A percentile compares a stretch with the other conserved stretches of the same genome.
Conservation (phyloP, 2,113 vertebrate genomes). For the Equus quagga region DNA sequence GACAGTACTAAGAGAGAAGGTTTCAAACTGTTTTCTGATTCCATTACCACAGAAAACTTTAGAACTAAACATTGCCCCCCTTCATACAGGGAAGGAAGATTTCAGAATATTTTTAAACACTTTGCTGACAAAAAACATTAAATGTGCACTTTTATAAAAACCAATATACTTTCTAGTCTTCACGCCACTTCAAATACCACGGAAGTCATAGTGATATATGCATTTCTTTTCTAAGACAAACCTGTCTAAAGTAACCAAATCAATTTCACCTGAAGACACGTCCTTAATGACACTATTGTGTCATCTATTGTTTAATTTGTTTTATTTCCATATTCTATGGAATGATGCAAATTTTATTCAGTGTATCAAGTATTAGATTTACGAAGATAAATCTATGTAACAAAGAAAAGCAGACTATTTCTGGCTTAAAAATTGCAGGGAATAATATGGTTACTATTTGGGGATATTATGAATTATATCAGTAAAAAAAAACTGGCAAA, state of each 20-base stretch:
- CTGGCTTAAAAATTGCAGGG: not conserved
- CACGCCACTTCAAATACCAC: not conserved
- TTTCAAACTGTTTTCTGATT: not conserved
- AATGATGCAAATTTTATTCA: slow-evolving; percentile 12
- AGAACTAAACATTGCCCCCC: not conserved
- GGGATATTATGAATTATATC: not conserved
- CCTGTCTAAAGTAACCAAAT: not conserved
- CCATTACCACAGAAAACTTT: not conserved
- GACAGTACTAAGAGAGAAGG: not conserved
- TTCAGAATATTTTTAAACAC: not conserved
- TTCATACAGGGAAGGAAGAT: not conserved
- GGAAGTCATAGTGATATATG: not conserved
- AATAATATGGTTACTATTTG: not conserved
- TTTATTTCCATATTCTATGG: not conserved
- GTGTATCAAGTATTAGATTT: not conserved
- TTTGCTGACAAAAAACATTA: not conserved
- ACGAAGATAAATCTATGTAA: not conserved
- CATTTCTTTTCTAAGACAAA: not conserved
- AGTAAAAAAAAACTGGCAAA: not conserved
- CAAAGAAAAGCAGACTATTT: not conserved
- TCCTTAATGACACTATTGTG: not conserved
- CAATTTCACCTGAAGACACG: not conserved
- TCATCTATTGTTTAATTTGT: not conserved
- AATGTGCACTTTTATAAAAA: not conserved
- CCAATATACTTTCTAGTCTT: not conserved